These are phyloP conservation scores for Cydia fagiglandana DNA, from an alignment of 1,140 invertebrate species.

Conservation along the genomic window DNA sequence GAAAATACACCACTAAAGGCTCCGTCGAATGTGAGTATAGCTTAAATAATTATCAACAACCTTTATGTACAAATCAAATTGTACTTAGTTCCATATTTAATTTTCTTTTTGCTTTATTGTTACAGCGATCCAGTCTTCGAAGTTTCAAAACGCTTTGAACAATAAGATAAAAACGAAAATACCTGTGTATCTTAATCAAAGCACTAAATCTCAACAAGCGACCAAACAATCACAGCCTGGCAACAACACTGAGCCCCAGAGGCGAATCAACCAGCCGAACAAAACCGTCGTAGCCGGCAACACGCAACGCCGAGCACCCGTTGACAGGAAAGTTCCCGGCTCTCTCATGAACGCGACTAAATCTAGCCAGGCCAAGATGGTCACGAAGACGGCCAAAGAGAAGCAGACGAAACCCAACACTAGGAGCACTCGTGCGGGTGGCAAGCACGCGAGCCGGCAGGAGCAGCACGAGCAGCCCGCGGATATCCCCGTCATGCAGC, in stretches of 20 bases:
- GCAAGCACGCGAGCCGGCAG: background rate
- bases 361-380: conserved; percentile 68
- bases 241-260: background rate
- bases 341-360: conserved; percentile 69
- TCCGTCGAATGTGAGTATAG: conserved; percentile 59
- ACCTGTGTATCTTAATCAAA: conserved; percentile 53
- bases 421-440: conserved; percentile 11
- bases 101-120: conserved; percentile 26
- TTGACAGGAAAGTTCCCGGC: conserved; percentile 41
- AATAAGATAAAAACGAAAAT: conserved; percentile 58
- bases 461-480: conserved; percentile 38
- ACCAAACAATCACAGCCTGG: background rate
- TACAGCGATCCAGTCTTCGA: conserved; percentile 49
- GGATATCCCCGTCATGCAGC: conserved; percentile 67
- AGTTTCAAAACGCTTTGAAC: conserved; percentile 35
- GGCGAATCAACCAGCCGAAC: background rate
- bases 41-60: background rate
- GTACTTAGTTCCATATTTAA: background rate
- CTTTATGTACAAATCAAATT: background rate
- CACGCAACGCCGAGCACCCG: conserved; percentile 21
- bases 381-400: conserved; percentile 53
- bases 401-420: conserved; percentile 32
- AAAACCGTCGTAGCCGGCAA: background rate
- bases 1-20: conserved; percentile 52
- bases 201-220: conserved; percentile 30